These are phyloP conservation scores for Leistus spinibarbis DNA, from an alignment of 2,888 invertebrate species.

Conservation along the genomic window DNA sequence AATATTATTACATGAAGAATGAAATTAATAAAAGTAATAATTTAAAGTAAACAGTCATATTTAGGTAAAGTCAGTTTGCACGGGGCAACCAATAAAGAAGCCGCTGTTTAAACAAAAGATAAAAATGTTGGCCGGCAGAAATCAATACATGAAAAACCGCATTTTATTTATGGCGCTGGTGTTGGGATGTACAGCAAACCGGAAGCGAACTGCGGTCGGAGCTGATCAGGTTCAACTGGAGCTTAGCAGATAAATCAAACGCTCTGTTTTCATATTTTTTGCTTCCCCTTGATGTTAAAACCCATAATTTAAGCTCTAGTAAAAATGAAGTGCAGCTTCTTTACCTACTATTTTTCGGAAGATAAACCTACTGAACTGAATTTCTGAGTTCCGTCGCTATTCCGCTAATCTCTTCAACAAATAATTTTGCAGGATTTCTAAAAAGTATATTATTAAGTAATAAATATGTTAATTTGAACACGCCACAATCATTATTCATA, in stretches of 20 bases:
- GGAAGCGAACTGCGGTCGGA: constrained; percentile 13
- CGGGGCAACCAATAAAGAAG: constrained; percentile 32
- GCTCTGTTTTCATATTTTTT: constrained; percentile 5
- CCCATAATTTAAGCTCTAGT: constrained; percentile 7
- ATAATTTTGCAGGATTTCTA: no score
- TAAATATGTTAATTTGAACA: no score
- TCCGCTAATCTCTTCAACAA: no score
- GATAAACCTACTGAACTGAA: neutral
- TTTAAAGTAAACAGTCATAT: constrained; percentile 30
- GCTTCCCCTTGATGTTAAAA: constrained; percentile 17
- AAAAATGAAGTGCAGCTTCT: neutral
- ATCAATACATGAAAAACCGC: constrained; percentile 38
- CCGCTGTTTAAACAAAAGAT: constrained; percentile 38
- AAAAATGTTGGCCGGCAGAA: constrained; percentile 32
- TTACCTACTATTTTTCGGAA: neutral
- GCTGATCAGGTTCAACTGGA: constrained; percentile 6
- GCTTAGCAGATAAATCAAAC: constrained; percentile 33
- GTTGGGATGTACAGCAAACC: constrained; percentile 10
- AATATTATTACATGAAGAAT: no score
- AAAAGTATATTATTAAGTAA: no score
- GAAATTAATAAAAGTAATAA: constrained; percentile 23
- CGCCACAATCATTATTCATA: no score
- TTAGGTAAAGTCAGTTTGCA: constrained; percentile 22
- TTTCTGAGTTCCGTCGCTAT: neutral
- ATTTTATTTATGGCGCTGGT: constrained; percentile 34